Evolutionary conservation across 1,140 invertebrate genomes (phyloP), one percentile per base, ranked within the genome.

Genomic region (Pomacea maculata): DNA sequence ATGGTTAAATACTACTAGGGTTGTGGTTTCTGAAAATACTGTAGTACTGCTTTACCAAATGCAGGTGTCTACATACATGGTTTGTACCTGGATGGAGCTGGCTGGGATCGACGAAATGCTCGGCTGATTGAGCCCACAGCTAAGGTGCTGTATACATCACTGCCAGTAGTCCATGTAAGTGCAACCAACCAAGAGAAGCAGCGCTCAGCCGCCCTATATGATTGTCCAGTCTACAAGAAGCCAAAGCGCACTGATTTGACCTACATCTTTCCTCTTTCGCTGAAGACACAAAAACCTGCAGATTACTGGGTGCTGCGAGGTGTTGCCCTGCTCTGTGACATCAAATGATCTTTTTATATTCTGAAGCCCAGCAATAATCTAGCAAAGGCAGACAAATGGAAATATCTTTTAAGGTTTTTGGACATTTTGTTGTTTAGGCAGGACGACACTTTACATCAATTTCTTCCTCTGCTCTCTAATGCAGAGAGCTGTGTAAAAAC

Each of bases 191-290:
- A 96, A 25, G 89, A 91, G 79, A 86, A 86, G 70, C 79, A 77
- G 25, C 98, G 98, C 90, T 95, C 97, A 92, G 95, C 96, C 0
- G 95, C 95, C 86, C 92, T 97, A 0, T 99, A 99, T 88, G 97
- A 98, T 88, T 99, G 98, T 92, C 97, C 98, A 1, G 98, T 99
- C 84, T 99, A 99, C 91, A 94, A 97, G 85, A 99, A 99, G 89
- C 97, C 97, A 0, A 95, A 96, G 86, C 93, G 97, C 84, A 98
- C 97, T 0, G 97, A 98, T 92, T 93, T 95, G 19, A 98, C 97
- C 89, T 99, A 98, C 91, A 97, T 99, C 65, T 97, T 97, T 21
- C 97, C 97, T 4, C 96, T 99, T 83, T 96, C 97, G 92, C 95
- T 98, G 92, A 91, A 89, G 80, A 98, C 97, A 0, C 88, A 84